Evolutionary conservation across 2,797 vertebrate species (phyloP).

Genomic region (Ara ararauna): DNA sequence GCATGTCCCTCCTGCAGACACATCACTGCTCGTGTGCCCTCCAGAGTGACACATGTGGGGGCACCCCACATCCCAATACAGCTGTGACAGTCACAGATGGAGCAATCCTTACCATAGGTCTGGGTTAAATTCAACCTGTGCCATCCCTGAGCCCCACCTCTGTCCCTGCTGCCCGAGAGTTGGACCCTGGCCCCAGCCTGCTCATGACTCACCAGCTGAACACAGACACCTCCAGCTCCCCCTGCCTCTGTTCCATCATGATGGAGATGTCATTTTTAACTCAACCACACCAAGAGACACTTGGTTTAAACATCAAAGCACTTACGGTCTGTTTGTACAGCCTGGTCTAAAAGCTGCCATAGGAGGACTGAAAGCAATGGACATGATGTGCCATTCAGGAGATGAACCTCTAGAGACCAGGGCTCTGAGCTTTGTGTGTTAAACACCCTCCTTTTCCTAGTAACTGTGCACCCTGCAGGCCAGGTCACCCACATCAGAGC

Average conservation of each 20-base stretch:
- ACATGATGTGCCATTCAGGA: background rate
- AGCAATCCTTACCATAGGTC: fast-evolving
- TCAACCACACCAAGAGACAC: background rate
- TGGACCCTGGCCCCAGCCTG: background rate
- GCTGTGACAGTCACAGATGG: fast-evolving
- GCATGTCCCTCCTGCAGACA: fast-evolving
- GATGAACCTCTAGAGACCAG: background rate
- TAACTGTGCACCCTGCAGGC: fast-evolving
- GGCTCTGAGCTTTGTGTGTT: background rate
- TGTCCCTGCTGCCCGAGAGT: fast-evolving
- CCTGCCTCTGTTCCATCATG: background rate
- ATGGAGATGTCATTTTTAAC: background rate
- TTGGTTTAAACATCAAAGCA: background rate
- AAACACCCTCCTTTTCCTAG: background rate
- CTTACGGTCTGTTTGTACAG: background rate
- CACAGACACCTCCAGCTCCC: background rate
- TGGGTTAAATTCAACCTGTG: fast-evolving
- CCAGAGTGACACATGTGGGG: fast-evolving
- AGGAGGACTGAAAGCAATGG: background rate
- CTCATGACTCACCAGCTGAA: fast-evolving
- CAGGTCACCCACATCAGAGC: background rate
- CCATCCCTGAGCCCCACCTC: background rate
- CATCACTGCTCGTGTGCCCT: background rate
- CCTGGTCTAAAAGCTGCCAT: background rate
- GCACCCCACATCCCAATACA: fast-evolving